Evolutionary conservation across 1,140 invertebrate species (phyloP).

Genomic region (Drosophila saltans): DNA sequence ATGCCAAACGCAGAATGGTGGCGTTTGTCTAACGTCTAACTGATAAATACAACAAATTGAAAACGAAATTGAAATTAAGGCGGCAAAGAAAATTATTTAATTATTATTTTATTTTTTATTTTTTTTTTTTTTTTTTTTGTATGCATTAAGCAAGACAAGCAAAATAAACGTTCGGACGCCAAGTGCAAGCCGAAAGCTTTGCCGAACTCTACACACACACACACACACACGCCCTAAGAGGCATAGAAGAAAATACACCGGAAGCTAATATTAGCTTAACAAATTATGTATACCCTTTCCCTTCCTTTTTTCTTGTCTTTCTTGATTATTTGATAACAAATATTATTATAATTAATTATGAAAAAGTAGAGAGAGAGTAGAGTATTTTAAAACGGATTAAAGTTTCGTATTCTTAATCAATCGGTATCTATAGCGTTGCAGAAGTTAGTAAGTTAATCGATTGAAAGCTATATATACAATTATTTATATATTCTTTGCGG

Average conservation of each 20-base stretch:
- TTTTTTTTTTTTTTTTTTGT: conserved; percentile 28
- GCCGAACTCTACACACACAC: conserved; percentile 8
- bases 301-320: background rate
- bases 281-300: background rate
- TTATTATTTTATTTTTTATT: conserved; percentile 64
- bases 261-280: background rate
- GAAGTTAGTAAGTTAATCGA: no score
- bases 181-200: conserved; percentile 43
- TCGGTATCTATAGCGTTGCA: no score
- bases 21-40: conserved; percentile 55
- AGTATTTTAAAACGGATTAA: no score
- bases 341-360: no score
- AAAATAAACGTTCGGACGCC: conserved; percentile 13
- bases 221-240: background rate
- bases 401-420: no score
- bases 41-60: conserved; percentile 71
- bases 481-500: no score
- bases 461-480: no score
- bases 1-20: conserved; percentile 63
- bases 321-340: no score
- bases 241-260: background rate
- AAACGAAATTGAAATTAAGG: conserved; percentile 60
- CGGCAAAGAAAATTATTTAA: conserved; percentile 77
- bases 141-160: conserved; percentile 7
- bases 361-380: no score